Percentiles rank a stretch among this genome's conserved stretches.
These are phyloP conservation scores for Trisateles emortualis DNA, from an alignment of 2,888 invertebrate genomes.

Conservation along the genomic window DNA sequence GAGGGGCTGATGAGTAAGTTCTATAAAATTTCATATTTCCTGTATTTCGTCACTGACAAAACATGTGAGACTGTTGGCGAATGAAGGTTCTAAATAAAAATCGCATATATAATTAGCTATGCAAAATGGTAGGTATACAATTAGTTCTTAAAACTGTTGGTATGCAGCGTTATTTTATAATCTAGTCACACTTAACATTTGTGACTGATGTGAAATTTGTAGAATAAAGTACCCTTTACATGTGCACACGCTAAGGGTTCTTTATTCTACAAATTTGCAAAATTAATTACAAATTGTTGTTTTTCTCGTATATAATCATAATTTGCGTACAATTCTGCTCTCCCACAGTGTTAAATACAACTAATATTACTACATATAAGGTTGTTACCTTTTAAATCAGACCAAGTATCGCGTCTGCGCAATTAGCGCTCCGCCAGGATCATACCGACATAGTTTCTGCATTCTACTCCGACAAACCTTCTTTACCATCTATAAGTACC, in stretches of 20 bases:
- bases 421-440: slow-evolving; percentile 37
- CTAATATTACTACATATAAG: neutral
- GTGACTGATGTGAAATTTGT: too few relatives aligned
- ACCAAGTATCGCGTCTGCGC: slow-evolving; percentile 27
- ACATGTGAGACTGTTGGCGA: too few relatives aligned
- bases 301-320: neutral
- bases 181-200: too few relatives aligned
- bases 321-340: neutral
- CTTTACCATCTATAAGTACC: slow-evolving; percentile 4
- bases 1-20: neutral
- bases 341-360: neutral
- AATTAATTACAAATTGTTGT: too few relatives aligned
- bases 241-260: too few relatives aligned
- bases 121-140: too few relatives aligned
- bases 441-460: slow-evolving; percentile 18
- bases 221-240: too few relatives aligned
- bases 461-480: neutral
- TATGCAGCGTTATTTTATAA: too few relatives aligned
- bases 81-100: too few relatives aligned
- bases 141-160: too few relatives aligned
- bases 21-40: neutral
- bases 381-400: slow-evolving; percentile 9
- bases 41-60: neutral
- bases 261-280: too few relatives aligned
- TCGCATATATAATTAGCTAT: too few relatives aligned